Conservation (phyloP, 2,797 vertebrate species). For the Pachyuromys duprasi region DNA sequence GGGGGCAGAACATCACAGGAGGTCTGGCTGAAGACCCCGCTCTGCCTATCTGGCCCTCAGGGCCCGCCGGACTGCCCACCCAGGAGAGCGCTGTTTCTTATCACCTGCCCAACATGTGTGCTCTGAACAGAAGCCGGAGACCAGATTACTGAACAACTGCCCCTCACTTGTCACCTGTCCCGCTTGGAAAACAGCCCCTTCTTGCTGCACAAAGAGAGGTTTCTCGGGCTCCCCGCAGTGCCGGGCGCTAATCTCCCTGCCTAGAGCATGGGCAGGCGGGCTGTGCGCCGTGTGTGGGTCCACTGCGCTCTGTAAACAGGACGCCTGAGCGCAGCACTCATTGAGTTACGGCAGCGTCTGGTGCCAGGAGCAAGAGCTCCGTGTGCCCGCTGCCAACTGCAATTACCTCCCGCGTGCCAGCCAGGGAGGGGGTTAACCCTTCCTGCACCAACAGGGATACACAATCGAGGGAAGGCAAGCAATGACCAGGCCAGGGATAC, state of each 20-base stretch:
- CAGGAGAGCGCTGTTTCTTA: background rate
- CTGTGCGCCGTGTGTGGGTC: conserved; percentile 51
- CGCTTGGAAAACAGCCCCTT: conserved; percentile 70
- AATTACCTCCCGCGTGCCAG: conserved; percentile 85
- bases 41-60: background rate
- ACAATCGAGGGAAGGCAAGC: accelerated
- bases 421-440: conserved; percentile 61
- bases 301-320: conserved; percentile 62
- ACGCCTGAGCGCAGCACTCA: conserved; percentile 24
- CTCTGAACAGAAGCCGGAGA: background rate
- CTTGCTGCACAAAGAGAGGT: conserved; percentile 70
- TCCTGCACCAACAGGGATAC: accelerated
- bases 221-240: conserved; percentile 39
- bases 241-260: conserved; percentile 73
- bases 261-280: conserved; percentile 25
- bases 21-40: background rate
- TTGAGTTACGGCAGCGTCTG: conserved; percentile 50
- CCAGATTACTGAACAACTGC: conserved; percentile 69
- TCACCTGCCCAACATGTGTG: background rate
- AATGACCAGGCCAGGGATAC: background rate
- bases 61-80: background rate
- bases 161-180: conserved; percentile 78
- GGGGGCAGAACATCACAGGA: accelerated
- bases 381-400: conserved; percentile 85
- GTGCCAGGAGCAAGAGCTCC: conserved; percentile 85